Conservation (phyloP, 2,113 vertebrate genomes). For the Dascyllus trimaculatus region DNA sequence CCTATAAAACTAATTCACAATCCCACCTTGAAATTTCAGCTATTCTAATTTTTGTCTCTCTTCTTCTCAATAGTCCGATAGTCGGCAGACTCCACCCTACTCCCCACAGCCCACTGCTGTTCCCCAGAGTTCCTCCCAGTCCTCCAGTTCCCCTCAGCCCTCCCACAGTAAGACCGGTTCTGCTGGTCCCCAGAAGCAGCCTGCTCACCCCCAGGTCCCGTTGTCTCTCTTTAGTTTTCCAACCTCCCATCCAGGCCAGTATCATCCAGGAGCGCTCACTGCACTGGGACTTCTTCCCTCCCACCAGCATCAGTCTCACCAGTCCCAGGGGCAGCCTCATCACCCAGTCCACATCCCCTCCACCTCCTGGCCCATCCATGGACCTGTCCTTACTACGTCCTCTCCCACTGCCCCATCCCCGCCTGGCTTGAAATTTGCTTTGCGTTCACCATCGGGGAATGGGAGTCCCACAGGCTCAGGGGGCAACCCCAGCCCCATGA, state of each 20-base stretch:
- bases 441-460: constrained; percentile 79
- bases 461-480: constrained; percentile 80
- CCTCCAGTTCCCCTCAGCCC: constrained; percentile 87
- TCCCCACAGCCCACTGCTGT: constrained; percentile 92
- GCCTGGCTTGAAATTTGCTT: constrained; percentile 87
- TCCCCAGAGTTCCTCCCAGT: constrained; percentile 88
- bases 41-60: background rate
- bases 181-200: constrained; percentile 71
- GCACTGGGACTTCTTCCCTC: constrained; percentile 91
- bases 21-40: background rate
- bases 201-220: constrained; percentile 87
- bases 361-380: constrained; percentile 94
- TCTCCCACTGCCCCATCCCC: constrained; percentile 85
- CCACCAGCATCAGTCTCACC: constrained; percentile 83
- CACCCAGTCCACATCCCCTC: constrained; percentile 88
- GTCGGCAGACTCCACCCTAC: constrained; percentile 91
- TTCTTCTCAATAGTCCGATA: constrained; percentile 89
- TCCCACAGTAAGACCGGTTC: constrained; percentile 85
- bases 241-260: constrained; percentile 91
- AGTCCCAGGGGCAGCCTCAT: constrained; percentile 78
- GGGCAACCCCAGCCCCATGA: constrained; percentile 87
- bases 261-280: constrained; percentile 86
- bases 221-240: constrained; percentile 92
- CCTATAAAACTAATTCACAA: background rate
- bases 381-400: constrained; percentile 90